Evolutionary conservation across 2,888 invertebrate genomes (phyloP), one percentile per base, ranked within the genome.

Genomic region (Lasioglossum pauxillum): DNA sequence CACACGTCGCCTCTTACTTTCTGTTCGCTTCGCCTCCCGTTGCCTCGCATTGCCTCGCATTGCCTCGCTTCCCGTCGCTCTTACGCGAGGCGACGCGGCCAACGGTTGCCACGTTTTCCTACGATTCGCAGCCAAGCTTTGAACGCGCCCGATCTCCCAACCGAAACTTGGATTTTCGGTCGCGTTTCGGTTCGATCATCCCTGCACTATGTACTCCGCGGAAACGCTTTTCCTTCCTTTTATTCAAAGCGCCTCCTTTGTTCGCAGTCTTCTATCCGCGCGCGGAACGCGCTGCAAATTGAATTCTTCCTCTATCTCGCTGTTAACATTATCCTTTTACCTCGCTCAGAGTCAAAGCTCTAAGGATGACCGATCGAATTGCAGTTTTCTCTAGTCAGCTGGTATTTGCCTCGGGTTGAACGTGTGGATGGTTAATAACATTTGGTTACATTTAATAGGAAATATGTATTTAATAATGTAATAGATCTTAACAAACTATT

Each of bases 1-100:
- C 81, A 89, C 86, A 84, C 85, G 72, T 79, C 44, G 31, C n/a
- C 86, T 71, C 71, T 78, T 84, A 69, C 79, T 82, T 84, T 85
- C 82, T 82, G 71, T 71, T 57, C 77, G 82, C 71, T n/a, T 83
- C 75, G 82, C 69, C 57, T 83, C 78, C 75, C 82, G 44, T 57
- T 80, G 81, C 89, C 87, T 88, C 91, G 89, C 89, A 10, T 27
- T 19, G 23, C 53, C 38, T 38, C 38, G 38, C 38, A 10, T 2
- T 12, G 53, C 53, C 53, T 53, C 53, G 53, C 57, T n/a, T 57
- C 57, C n/a, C n/a, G 12, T 57, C 57, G 57, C 57, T 64, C 64
- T 57, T n/a, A 57, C 64, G 31, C 64, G 64, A 16, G 16, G 64
- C 64, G 64, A 31, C 64, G 23, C 69, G 23, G 35, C 23, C 35